phyloP scores from a whole-genome alignment of 2,113 vertebrate species.

The Nansenia antarctica region DNA sequence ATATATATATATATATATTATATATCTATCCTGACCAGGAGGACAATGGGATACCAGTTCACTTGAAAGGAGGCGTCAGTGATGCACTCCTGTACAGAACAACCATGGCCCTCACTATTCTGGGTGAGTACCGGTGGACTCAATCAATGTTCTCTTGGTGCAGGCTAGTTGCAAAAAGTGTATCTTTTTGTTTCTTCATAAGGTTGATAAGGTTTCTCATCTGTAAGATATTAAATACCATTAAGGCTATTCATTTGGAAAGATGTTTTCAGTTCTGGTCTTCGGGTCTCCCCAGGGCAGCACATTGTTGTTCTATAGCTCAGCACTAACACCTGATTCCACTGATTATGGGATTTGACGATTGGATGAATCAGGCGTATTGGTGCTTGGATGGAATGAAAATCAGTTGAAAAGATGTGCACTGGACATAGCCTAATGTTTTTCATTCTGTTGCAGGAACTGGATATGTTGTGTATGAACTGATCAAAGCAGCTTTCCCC shows the following conservation, averaged over 20 bases:
- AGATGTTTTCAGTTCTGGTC: too few relatives aligned
- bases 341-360: too few relatives aligned
- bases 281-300: too few relatives aligned
- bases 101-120: constrained; percentile 77
- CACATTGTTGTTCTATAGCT: background rate
- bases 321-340: background rate
- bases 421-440: constrained; percentile 3
- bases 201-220: background rate
- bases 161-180: background rate
- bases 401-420: too few relatives aligned
- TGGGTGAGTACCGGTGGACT: constrained; percentile 75
- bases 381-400: too few relatives aligned
- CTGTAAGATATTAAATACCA: too few relatives aligned
- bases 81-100: constrained; percentile 83
- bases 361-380: too few relatives aligned
- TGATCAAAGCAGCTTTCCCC: constrained; percentile 76
- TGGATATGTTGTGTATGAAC: constrained; percentile 73
- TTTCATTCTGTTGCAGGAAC: constrained; percentile 73
- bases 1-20: too few relatives aligned
- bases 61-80: constrained; percentile 84
- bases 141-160: background rate
- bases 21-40: constrained; percentile 70
- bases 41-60: constrained; percentile 87
- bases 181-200: background rate
- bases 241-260: too few relatives aligned